Conservation (phyloP, 1,140 invertebrate species). For the Drosophila nigromelanica region DNA sequence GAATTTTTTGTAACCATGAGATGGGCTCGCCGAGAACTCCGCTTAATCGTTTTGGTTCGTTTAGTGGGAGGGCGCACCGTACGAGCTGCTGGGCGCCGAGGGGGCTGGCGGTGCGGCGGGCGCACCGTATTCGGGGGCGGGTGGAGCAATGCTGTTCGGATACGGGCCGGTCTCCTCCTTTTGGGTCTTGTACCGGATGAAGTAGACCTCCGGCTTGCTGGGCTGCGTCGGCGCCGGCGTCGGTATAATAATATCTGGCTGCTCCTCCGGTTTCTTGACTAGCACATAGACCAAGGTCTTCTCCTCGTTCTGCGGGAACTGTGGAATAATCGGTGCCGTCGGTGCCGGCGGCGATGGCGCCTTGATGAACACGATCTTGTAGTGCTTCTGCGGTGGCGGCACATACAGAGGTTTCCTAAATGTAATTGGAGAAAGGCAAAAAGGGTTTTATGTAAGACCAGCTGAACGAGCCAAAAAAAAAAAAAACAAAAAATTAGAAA, state of each 20-base stretch:
- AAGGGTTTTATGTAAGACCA: constrained; percentile 9
- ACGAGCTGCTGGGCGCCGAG: constrained; percentile 78
- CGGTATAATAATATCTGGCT: constrained; percentile 90
- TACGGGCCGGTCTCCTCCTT: constrained; percentile 85
- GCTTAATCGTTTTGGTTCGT: not conserved
- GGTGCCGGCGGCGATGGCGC: constrained; percentile 91
- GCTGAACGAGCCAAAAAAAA: constrained; percentile 8
- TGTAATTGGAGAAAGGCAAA: not conserved
- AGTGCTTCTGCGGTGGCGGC: constrained; percentile 92
- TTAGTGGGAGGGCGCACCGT: constrained; percentile 80
- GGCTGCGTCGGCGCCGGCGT: constrained; percentile 91
- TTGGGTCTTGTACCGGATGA: constrained; percentile 94
- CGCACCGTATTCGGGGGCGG: constrained; percentile 85
- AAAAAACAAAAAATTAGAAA: constrained; percentile 31
- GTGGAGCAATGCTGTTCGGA: constrained; percentile 84
- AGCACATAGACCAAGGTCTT: constrained; percentile 95
- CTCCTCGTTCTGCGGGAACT: constrained; percentile 92
- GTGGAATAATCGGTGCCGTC: constrained; percentile 89
- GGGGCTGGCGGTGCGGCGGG: constrained; percentile 81
- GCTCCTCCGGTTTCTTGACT: constrained; percentile 93
- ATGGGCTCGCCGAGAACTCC: constrained; percentile 10
- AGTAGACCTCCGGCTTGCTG: constrained; percentile 94
- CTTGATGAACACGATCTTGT: constrained; percentile 95
- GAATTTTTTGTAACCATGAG: constrained; percentile 45
- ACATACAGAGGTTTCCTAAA: constrained; percentile 86